Evolutionary conservation across 2,888 invertebrate genomes (phyloP).

Genomic region (Caenorhabditis macrosperma): DNA sequence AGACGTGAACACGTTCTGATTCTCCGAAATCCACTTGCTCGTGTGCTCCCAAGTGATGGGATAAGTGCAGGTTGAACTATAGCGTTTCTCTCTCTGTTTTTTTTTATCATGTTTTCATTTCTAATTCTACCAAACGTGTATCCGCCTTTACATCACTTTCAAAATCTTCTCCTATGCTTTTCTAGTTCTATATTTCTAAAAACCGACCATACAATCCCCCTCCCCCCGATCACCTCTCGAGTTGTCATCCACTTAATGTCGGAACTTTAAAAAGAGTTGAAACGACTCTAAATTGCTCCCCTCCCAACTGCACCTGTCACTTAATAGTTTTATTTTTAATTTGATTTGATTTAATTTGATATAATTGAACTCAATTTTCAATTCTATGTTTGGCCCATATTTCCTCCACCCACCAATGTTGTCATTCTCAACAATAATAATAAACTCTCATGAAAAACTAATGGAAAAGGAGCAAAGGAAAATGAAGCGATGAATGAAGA

Average conservation of each 20-base stretch:
- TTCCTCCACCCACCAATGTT: neutral
- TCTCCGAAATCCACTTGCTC: constrained; percentile 15
- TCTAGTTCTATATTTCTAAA: constrained; percentile 2
- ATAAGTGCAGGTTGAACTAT: constrained; percentile 30
- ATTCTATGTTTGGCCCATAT: neutral
- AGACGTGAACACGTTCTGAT: neutral
- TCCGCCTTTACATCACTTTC: neutral
- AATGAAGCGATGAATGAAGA: constrained; percentile 14
- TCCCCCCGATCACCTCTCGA: constrained; percentile 15
- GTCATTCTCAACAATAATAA: neutral
- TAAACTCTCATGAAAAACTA: neutral
- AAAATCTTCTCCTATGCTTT: neutral
- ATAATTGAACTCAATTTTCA: neutral
- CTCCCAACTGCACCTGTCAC: neutral
- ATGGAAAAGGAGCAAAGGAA: neutral
- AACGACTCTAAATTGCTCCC: constrained; percentile 13
- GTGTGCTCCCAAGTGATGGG: constrained; percentile 49
- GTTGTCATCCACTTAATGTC: constrained; percentile 32
- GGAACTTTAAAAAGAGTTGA: constrained; percentile 20
- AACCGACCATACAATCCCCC: constrained; percentile 32
- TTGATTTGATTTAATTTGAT: neutral
- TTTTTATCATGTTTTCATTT: constrained; percentile 10
- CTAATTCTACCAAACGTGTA: constrained; percentile 45
- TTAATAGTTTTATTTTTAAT: neutral
- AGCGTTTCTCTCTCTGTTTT: constrained; percentile 14